phyloP scores from a whole-genome alignment of 2,888 invertebrate species.

The Drosophila colorata region DNA sequence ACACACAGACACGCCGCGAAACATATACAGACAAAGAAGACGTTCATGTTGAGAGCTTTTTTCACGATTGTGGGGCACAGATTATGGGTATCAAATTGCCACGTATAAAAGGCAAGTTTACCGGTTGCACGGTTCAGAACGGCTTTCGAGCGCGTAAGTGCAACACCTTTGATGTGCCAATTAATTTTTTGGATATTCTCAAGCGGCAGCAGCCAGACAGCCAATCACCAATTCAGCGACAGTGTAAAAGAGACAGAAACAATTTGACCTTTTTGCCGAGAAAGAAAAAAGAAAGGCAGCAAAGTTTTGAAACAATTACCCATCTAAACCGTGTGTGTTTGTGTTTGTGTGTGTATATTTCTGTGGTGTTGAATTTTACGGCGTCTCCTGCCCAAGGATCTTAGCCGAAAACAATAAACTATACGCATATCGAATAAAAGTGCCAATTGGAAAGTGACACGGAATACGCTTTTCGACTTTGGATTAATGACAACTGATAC shows the following conservation, averaged over 20 bases:
- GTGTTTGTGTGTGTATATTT: constrained; percentile 19
- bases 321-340: constrained; percentile 43
- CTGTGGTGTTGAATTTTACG: constrained; percentile 19
- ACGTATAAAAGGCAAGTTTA: constrained; percentile 86
- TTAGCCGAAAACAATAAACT: constrained; percentile 35
- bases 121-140: constrained; percentile 95
- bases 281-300: constrained; percentile 30
- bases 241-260: constrained; percentile 63
- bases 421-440: constrained; percentile 36
- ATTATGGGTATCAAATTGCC: constrained; percentile 85
- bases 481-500: constrained; percentile 50
- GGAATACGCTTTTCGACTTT: constrained; percentile 68
- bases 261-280: constrained; percentile 71
- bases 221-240: constrained; percentile 31
- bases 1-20: constrained; percentile 9
- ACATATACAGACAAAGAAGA: constrained; percentile 30
- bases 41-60: constrained; percentile 59
- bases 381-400: constrained; percentile 61
- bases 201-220: constrained; percentile 43
- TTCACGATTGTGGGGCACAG: constrained; percentile 64
- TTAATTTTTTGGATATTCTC: constrained; percentile 71
- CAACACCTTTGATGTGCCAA: constrained; percentile 85
- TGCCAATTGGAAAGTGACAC: constrained; percentile 55
- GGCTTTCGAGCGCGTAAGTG: constrained; percentile 98
- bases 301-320: constrained; percentile 31